Base-by-base conservation (phyloP, 2,797 vertebrate species). In the Lates japonicus region DNA sequence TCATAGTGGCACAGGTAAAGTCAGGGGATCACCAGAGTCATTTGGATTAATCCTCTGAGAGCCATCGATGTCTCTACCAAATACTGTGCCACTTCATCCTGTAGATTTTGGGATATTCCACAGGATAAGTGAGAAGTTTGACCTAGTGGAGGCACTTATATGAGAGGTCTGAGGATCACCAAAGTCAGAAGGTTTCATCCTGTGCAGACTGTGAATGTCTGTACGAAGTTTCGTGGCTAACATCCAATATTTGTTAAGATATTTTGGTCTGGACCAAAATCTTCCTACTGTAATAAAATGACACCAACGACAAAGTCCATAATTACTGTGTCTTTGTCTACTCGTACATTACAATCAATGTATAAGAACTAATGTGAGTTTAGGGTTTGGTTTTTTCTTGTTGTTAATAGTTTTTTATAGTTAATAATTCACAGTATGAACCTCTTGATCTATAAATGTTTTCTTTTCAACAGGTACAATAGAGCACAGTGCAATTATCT, bases 401-500 rank as follows among this genome's bases (percentile, higher is more conserved):
- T 16, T 48, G 14, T 7, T 51, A 31, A 65, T 69, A 0, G 25
- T 29, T 29, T 29, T 29, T 29, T 29, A 29, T 29, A 29, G 25
- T 51, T 16, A 33, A n/a, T 33, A 55, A 44, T 37, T 63, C 8
- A 0, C 22, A 58, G 37, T 29, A 0, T 57, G 14, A 25, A 0
- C 12, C 63, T 48, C 13, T 25, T 65, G 8, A 65, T 62, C 44
- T 48, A 20, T 48, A 17, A 61, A 44, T 29, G 4, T 16, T 41
- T 58, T 25, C 58, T 54, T 25, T 67, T 60, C 44, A 70, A 54
- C 68, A 69, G 65, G 64, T 48, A 64, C 29, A 76, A 71, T 33
- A 46, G 67, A 66, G 41, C 64, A 42, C 61, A n/a, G 0, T 31
- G 31, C 58, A 54, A 70, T 86, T 59, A 82, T 66, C 52, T 25